phyloP scores from a whole-genome alignment of 2,888 invertebrate genomes.

The Chrysopilus asiliformis region DNA sequence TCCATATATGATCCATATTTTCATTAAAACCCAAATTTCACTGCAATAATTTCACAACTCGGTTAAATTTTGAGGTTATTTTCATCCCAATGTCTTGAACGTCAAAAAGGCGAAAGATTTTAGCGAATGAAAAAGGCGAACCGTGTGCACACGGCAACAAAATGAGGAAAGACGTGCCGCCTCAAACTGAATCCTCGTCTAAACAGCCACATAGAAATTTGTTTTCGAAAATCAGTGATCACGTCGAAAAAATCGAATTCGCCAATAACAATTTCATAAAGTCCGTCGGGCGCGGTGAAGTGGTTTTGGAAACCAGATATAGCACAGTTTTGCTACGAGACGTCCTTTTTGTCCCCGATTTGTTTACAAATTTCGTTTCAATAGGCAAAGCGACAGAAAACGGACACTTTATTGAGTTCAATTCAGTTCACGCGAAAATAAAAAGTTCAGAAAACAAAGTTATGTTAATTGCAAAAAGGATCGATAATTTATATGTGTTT shows the following conservation, averaged over 20 bases:
- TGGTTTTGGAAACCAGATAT: conserved; percentile 1
- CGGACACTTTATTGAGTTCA: conserved; percentile 8
- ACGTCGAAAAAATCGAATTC: no score
- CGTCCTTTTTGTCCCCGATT: conserved; percentile 13
- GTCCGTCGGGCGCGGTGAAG: conserved; percentile 8
- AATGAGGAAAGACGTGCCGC: no score
- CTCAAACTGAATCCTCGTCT: no score
- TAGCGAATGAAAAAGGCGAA: no score
- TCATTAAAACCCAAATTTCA: no score
- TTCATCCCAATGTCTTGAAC: no score
- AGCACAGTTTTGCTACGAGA: conserved; percentile 8
- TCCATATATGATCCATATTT: no score
- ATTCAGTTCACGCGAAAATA: conserved; percentile 2
- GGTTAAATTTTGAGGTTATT: no score
- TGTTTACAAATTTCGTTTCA: conserved; percentile 15
- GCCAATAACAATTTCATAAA: conserved; percentile 9
- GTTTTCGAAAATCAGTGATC: neutral
- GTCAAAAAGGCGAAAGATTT: no score
- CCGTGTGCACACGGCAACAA: no score
- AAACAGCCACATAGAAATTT: no score
- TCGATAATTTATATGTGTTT: conserved; percentile 8
- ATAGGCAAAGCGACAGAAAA: conserved; percentile 13
- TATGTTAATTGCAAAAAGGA: conserved; percentile 4
- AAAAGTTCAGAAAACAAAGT: conserved; percentile 5
- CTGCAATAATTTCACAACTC: no score